These are phyloP conservation scores for Corvus hawaiiensis DNA, from an alignment of 2,113 vertebrate species.

Conservation along the genomic window DNA sequence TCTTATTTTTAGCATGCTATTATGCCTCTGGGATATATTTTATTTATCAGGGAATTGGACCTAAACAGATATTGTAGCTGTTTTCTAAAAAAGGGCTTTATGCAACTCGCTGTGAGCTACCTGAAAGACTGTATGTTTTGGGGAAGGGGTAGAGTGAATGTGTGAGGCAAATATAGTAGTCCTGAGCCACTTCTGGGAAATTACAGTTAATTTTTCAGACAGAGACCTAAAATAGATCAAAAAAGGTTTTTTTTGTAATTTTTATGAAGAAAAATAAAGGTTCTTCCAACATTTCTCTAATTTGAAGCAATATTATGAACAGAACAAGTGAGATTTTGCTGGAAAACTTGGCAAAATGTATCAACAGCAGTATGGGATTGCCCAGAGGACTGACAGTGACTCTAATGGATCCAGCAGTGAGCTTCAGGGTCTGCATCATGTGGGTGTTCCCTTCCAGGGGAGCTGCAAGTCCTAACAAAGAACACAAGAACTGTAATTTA, in stretches of 20 bases:
- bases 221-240: background rate
- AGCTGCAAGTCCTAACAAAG: background rate
- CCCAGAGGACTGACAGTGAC: background rate
- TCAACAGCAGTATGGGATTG: background rate
- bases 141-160: background rate
- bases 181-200: background rate
- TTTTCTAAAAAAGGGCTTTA: background rate
- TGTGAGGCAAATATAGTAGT: background rate
- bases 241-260: background rate
- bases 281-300: background rate
- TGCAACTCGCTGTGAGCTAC: background rate
- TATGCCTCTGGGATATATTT: background rate
- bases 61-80: background rate
- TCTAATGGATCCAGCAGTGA: background rate
- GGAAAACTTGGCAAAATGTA: background rate
- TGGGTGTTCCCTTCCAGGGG: background rate
- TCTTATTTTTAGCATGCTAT: background rate
- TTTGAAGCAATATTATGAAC: background rate
- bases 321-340: background rate
- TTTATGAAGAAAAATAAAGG: background rate
- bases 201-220: background rate
- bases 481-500: background rate
- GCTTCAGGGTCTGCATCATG: accelerated
- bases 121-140: background rate
- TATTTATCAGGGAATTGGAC: background rate